A percentile compares a stretch with the other conserved stretches of the same genome.
Conservation (phyloP, 2,113 vertebrate species). For the Phylloscopus trochiloides region DNA sequence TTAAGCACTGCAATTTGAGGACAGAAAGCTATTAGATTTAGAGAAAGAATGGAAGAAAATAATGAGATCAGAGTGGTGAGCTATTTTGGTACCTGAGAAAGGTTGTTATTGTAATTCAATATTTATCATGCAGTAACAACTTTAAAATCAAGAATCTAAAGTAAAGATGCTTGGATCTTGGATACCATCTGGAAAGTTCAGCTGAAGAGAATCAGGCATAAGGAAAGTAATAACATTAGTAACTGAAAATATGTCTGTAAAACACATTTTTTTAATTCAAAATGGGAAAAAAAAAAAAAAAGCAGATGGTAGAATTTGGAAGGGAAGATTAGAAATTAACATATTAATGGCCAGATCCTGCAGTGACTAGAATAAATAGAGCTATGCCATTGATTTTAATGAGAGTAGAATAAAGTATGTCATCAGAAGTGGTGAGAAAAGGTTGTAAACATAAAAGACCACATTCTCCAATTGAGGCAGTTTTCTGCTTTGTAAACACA, state of each 20-base stretch:
- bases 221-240: constrained; percentile 16
- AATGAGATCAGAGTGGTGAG: constrained; percentile 55
- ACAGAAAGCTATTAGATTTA: constrained; percentile 37
- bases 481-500: neutral
- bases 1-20: constrained; percentile 36
- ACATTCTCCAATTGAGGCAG: neutral
- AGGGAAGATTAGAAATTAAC: constrained; percentile 23
- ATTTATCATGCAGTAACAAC: neutral
- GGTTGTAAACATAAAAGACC: neutral
- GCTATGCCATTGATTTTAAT: constrained; percentile 1
- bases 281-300: neutral
- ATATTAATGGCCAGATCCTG: constrained; percentile 21
- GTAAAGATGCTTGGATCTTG: neutral
- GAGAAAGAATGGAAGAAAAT: constrained; percentile 44
- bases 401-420: neutral
- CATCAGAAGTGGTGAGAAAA: neutral
- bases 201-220: neutral
- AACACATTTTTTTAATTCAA: neutral
- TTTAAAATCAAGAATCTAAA: constrained; percentile 33
- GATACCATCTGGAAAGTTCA: constrained; percentile 35
- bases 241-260: constrained; percentile 21
- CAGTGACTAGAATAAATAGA: neutral
- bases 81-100: constrained; percentile 31
- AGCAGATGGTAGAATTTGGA: constrained; percentile 9
- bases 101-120: constrained; percentile 49